Evolutionary conservation across 2,113 vertebrate species (phyloP).

Genomic region (Aegypius monachus): DNA sequence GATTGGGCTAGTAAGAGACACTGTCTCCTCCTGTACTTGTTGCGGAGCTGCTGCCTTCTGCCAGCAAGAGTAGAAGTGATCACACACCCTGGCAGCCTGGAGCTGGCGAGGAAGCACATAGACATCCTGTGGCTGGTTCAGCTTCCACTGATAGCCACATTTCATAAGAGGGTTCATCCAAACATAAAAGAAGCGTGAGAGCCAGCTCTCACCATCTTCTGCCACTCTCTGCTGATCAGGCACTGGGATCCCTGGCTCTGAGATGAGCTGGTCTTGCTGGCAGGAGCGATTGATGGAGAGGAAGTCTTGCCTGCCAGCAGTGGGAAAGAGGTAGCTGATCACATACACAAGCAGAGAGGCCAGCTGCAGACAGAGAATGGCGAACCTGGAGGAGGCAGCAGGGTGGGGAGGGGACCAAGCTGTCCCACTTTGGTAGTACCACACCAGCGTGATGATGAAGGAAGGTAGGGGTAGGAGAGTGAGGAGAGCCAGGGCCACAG

Average conservation of each 20-base stretch:
- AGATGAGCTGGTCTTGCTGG: slow-evolving; percentile 69
- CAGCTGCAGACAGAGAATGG: slow-evolving; percentile 75
- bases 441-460: slow-evolving; percentile 77
- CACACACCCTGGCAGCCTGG: slow-evolving; percentile 71
- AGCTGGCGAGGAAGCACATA: slow-evolving; percentile 81
- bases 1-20: slow-evolving; percentile 49
- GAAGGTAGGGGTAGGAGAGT: slow-evolving; percentile 78
- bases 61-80: slow-evolving; percentile 81
- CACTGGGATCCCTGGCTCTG: not conserved
- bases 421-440: slow-evolving; percentile 64
- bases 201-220: slow-evolving; percentile 88
- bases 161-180: slow-evolving; percentile 89
- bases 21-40: not conserved
- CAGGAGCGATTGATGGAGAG: slow-evolving; percentile 64
- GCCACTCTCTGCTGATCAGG: slow-evolving; percentile 74
- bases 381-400: slow-evolving; percentile 72
- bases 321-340: slow-evolving; percentile 74
- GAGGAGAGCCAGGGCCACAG: slow-evolving; percentile 70
- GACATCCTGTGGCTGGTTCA: slow-evolving; percentile 77
- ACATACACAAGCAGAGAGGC: slow-evolving; percentile 78
- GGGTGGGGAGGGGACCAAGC: slow-evolving; percentile 61
- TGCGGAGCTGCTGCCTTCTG: slow-evolving; percentile 49
- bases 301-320: slow-evolving; percentile 39
- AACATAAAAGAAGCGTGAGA: slow-evolving; percentile 87
- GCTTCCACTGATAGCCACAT: slow-evolving; percentile 76